Evolutionary conservation across 2,888 invertebrate species (phyloP), one percentile per base, ranked within the genome.

Genomic region (Drosophila algonquin): DNA sequence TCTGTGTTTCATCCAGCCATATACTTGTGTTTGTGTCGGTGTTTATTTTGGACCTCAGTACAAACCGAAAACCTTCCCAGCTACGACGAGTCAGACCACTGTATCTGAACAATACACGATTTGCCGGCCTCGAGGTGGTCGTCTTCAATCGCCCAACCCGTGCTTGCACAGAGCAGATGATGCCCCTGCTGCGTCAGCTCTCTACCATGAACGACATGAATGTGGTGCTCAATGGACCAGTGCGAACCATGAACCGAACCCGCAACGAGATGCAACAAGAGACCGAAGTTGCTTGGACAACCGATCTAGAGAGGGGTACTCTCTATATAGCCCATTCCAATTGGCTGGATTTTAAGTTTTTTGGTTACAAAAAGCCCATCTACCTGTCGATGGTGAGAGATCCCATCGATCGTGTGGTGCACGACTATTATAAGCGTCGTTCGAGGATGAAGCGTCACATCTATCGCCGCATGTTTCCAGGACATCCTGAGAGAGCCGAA

Each of bases 101-200:
- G 21, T 58, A 59, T 12, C 61, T 97, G 71, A 97, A 97, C 93
- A 97, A 97, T 90, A 97, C 97, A 0, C 94, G 94, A 21, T 93
- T 94, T 55, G 95, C 97, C 0, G 94, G 94, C 60, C 93, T 94
- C n/a, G 94, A 96, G 52, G 93, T 96, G 30, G 91, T 97, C 55
- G 96, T 97, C 93, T 97, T 97, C 93, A 98, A 98, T 92, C 93
- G 97, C 12, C 97, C 97, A 45, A 97, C 97, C 4, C 97, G 97
- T 92, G 97, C 97, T 55, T 97, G 97, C 58, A 96, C 96, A 50
- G 97, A 97, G 93, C 96, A 96, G 14, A 94, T 97, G 89, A 96
- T 97, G 95, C 96, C 97, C 90, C 77, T 91, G 8, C 48, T 91
- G 8, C 69, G 69, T 0, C 61, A 76, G 5, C 73, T 90, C 3